Conservation (phyloP, 2,888 invertebrate genomes). For the Ditylenchus weischeri region DNA sequence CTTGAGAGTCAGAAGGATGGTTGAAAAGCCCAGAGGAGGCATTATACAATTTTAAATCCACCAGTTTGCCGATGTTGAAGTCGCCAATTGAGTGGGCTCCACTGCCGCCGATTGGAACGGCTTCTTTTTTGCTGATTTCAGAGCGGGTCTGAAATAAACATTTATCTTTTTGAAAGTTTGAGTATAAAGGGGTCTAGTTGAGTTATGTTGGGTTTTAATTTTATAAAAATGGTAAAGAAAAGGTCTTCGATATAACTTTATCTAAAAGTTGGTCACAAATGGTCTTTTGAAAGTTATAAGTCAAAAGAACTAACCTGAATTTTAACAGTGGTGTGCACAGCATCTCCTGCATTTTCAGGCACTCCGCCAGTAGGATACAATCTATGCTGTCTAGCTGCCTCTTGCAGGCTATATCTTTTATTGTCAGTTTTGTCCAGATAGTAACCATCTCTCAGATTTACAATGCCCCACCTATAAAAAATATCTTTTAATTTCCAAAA, state of each 20-base stretch:
- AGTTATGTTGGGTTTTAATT: no score
- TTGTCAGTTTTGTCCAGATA: conserved; percentile 56
- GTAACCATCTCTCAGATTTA: conserved; percentile 58
- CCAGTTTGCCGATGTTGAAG: conserved; percentile 63
- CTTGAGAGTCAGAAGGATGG: conserved; percentile 66
- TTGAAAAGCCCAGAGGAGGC: conserved; percentile 71
- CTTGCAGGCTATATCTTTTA: conserved; percentile 69
- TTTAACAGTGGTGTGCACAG: conserved; percentile 57
- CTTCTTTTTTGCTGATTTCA: conserved; percentile 56
- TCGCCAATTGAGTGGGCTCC: conserved; percentile 33
- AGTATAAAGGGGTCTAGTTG: no score
- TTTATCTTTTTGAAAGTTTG: no score
- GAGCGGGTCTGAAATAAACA: conserved; percentile 36
- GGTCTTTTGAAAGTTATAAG: no score
- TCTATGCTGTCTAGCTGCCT: conserved; percentile 80
- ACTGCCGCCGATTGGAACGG: conserved; percentile 36
- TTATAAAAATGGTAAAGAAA: no score
- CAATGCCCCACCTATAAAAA: conserved; percentile 58
- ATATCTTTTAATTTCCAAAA: no score
- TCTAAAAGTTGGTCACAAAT: no score
- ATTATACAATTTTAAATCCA: conserved; percentile 70
- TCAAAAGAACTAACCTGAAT: conserved; percentile 34
- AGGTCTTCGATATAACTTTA: no score
- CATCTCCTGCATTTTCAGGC: conserved; percentile 54
- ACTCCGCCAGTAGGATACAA: conserved; percentile 62